phyloP scores from a whole-genome alignment of 2,797 vertebrate genomes.

The Paedocypris micromegethes region DNA sequence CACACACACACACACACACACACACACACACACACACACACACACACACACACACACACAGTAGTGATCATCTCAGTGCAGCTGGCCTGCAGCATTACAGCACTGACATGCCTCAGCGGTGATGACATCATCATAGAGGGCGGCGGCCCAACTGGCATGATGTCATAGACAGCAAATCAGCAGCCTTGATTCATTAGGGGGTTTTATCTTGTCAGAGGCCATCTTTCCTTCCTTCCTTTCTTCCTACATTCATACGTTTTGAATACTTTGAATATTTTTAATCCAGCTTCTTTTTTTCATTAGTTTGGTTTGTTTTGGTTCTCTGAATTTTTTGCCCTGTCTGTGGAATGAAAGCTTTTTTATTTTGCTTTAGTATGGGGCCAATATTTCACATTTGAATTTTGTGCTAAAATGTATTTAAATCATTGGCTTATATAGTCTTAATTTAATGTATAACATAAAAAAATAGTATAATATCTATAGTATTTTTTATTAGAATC shows the following conservation, averaged over 20 bases:
- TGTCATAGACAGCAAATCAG: constrained; percentile 67
- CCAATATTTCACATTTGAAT: too few relatives aligned
- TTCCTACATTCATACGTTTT: background rate
- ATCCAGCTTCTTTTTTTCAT: background rate
- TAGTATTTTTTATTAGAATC: too few relatives aligned
- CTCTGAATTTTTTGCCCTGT: background rate
- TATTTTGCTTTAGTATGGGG: too few relatives aligned
- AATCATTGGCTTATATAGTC: too few relatives aligned
- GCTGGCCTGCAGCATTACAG: constrained; percentile 63
- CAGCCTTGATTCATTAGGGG: constrained; percentile 35
- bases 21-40: constrained; percentile 28
- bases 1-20: constrained; percentile 19
- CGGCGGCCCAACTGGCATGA: constrained; percentile 55
- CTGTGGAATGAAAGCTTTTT: too few relatives aligned
- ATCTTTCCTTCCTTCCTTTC: constrained; percentile 11
- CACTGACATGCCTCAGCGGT: constrained; percentile 67
- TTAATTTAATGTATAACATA: too few relatives aligned
- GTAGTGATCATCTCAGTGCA: background rate
- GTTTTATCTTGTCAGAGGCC: background rate
- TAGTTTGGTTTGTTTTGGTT: background rate
- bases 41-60: constrained; percentile 19
- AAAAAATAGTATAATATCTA: too few relatives aligned
- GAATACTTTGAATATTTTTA: background rate
- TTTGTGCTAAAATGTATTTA: too few relatives aligned
- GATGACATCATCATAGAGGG: constrained; percentile 62